Conservation (phyloP, 2,888 invertebrate genomes). For the Synanthedon formicaeformis region DNA sequence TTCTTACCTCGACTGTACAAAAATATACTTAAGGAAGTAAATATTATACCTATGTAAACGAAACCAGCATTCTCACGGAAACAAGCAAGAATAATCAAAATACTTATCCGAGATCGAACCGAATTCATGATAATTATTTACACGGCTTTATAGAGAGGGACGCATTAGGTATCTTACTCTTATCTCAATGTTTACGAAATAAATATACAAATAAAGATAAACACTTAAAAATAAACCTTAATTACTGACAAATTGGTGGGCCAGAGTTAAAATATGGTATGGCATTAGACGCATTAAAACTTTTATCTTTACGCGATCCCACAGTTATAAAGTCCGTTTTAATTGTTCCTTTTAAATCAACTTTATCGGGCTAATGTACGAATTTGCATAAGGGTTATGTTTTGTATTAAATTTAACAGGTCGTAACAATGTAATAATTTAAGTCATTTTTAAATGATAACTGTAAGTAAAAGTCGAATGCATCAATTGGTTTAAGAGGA, state of each 20-base stretch:
- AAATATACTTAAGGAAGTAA: neutral
- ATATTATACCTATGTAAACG: neutral
- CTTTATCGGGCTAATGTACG: conserved; percentile 3
- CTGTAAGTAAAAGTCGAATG: too few relatives aligned
- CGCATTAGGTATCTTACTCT: conserved; percentile 6
- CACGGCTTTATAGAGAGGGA: conserved; percentile 6
- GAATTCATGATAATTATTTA: conserved; percentile 7
- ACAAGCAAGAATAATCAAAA: conserved; percentile 3
- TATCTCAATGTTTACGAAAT: conserved; percentile 32
- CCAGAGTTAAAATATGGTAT: conserved; percentile 24
- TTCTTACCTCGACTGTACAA: too few relatives aligned
- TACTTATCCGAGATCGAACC: neutral
- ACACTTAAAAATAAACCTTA: conserved; percentile 21
- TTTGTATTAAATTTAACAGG: neutral
- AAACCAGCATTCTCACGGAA: conserved; percentile 4
- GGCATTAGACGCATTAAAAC: conserved; percentile 21
- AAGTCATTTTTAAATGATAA: too few relatives aligned
- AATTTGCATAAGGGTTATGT: conserved; percentile 3
- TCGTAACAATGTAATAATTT: neutral
- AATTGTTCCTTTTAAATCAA: neutral
- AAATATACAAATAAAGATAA: conserved; percentile 41
- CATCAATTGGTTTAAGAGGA: too few relatives aligned
- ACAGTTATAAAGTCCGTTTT: neutral
- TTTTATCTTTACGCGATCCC: conserved; percentile 10
- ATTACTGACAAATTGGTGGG: conserved; percentile 48